Conservation (phyloP, 2,888 invertebrate species). For the Tenthredo livida region DNA sequence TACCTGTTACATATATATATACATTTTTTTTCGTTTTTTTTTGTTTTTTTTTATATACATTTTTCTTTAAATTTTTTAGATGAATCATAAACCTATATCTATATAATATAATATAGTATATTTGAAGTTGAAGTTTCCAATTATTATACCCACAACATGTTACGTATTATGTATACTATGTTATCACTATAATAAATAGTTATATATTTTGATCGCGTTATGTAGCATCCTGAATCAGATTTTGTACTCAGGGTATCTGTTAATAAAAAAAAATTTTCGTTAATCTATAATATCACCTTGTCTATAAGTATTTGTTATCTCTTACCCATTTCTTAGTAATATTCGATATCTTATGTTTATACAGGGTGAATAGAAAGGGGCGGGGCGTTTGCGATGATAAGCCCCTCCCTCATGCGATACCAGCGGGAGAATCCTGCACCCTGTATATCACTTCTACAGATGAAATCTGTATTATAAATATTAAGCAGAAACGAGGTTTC, state of each 20-base stretch:
- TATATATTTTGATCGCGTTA: constrained; percentile 42
- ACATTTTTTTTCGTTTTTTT: neutral
- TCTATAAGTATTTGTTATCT: neutral
- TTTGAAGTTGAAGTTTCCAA: constrained; percentile 12
- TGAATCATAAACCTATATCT: neutral
- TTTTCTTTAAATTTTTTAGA: neutral
- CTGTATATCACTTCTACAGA: too few species aligned
- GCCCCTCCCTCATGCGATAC: too few species aligned
- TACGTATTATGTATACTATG: neutral
- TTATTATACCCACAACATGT: constrained; percentile 6
- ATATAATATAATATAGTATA: neutral
- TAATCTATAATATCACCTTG: neutral
- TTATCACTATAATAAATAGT: neutral
- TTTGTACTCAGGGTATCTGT: constrained; percentile 48
- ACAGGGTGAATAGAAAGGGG: too few species aligned
- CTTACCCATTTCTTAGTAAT: neutral
- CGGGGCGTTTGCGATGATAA: too few species aligned
- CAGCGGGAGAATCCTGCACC: too few species aligned
- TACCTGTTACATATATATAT: neutral
- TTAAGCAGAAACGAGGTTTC: too few species aligned
- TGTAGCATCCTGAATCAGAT: constrained; percentile 40
- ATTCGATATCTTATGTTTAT: too few species aligned
- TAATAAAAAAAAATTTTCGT: constrained; percentile 34
- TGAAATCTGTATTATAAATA: too few species aligned
- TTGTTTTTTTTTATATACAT: neutral